Evolutionary conservation across 2,888 invertebrate species (phyloP), one percentile per base, ranked within the genome.

Genomic region (Cantharis rustica): DNA sequence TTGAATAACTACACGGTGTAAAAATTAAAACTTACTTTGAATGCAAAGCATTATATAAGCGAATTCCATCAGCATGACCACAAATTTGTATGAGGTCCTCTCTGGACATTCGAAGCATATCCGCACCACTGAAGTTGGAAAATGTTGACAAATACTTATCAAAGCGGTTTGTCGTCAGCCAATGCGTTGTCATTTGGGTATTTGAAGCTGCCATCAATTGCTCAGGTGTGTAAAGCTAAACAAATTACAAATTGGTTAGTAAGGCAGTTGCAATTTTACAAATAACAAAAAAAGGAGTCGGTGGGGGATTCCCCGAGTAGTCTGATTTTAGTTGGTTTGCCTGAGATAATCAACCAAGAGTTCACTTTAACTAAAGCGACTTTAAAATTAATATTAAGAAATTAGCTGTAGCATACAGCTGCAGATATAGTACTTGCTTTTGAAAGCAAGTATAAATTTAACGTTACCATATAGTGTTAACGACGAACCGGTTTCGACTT

Each of bases 31-130:
- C 93, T 91, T 87, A 95, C 95, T 95, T 95, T 83, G 94, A 92
- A 85, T 96, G 96, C 68, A 98, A 89, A 31, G 95, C 95, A 88
- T 98, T 98, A 89, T 93, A 97, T 77, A 98, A 91, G 81, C 98
- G 92, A 76, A 98, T 98, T 4, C 98, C 98, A 87, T 98, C 98
- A 61, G 97, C 95, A 77, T 97, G 90, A 0, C 98, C 98, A 87
- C 97, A 98, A 76, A 98, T 96, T 89, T 98, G 96, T 75, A 98
- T 96, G 62, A 98, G 90, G 88, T 98, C 98, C 79, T 97, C 96
- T 66, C 97, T 93, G 0, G 95, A 94, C 87, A 98, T 90, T 87
- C 97, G 93, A 82, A 98, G 90, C 85, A 98, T 91, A 89, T 98
- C 98, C 16, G 95, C 92, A 16, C 96, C 98, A 61, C 95, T 94